phyloP scores from a whole-genome alignment of 2,888 invertebrate genomes.

The Lycophotia porphyrea region DNA sequence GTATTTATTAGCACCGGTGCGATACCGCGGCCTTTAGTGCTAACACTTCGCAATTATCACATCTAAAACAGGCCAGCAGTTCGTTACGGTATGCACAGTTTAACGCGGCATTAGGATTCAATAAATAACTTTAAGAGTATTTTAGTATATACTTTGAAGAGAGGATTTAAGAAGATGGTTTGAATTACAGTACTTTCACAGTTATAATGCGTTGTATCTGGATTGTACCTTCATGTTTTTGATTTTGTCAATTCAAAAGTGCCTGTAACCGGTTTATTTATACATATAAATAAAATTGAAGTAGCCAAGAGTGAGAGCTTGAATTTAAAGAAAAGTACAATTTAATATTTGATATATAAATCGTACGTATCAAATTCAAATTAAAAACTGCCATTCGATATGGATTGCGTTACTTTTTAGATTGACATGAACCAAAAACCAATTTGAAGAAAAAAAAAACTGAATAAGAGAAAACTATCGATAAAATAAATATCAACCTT shows the following conservation, averaged over 20 bases:
- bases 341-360: not conserved
- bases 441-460: not conserved
- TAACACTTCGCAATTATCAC: slow-evolving; percentile 70
- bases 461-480: not conserved
- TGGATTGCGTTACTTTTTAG: not conserved
- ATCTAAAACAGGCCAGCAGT: slow-evolving; percentile 59
- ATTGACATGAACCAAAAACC: slow-evolving; percentile 8
- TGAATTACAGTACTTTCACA: not conserved
- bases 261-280: too few species aligned
- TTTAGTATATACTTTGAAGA: not conserved
- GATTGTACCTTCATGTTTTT: not conserved
- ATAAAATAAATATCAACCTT: slow-evolving; percentile 16
- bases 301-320: too few species aligned
- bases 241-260: too few species aligned
- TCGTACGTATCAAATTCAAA: too few species aligned
- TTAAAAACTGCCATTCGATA: not conserved
- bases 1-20: slow-evolving; percentile 65
- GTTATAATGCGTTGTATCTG: not conserved
- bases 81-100: slow-evolving; percentile 24
- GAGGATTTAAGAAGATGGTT: not conserved
- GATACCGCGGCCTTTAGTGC: slow-evolving; percentile 56
- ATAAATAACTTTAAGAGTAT: slow-evolving; percentile 9
- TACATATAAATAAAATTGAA: too few species aligned
- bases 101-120: slow-evolving; percentile 29
- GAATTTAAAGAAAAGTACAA: too few species aligned